Conservation (phyloP, 2,113 vertebrate genomes). For the Chaetodon auriga region DNA sequence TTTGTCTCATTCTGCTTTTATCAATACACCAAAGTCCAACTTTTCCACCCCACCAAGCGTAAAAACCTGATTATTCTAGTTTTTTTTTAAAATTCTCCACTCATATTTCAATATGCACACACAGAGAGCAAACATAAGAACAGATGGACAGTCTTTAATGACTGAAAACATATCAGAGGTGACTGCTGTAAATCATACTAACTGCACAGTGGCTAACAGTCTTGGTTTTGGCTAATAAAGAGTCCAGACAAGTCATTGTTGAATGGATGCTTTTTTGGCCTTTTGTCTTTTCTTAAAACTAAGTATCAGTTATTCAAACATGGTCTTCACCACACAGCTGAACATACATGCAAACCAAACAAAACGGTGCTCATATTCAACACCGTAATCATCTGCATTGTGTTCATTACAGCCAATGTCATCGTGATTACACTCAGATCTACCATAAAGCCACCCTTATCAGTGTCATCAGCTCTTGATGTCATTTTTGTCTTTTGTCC, state of each 20-base stretch:
- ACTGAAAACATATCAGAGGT: background rate
- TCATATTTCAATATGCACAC: too few relatives aligned
- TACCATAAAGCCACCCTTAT: constrained; percentile 14
- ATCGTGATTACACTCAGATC: constrained; percentile 34
- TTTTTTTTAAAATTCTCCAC: too few relatives aligned
- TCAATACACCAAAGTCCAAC: too few relatives aligned
- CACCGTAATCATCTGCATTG: background rate
- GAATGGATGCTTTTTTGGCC: constrained; percentile 30
- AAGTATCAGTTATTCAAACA: constrained; percentile 76
- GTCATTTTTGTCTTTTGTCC: constrained; percentile 6
- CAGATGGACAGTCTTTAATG: too few relatives aligned
- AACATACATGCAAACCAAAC: constrained; percentile 56
- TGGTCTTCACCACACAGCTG: constrained; percentile 82
- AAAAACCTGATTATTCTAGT: too few relatives aligned
- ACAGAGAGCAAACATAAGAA: too few relatives aligned
- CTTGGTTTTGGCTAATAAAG: background rate
- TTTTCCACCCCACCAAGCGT: too few relatives aligned
- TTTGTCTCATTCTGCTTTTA: too few relatives aligned
- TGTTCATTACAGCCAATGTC: constrained; percentile 48
- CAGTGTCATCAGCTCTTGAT: background rate
- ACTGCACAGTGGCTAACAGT: background rate
- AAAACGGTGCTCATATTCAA: background rate
- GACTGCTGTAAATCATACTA: background rate
- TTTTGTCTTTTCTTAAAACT: constrained; percentile 81
- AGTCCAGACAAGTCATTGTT: background rate